Base-by-base conservation (phyloP, 2,888 invertebrate genomes). In the Meteorus cinctellus region DNA sequence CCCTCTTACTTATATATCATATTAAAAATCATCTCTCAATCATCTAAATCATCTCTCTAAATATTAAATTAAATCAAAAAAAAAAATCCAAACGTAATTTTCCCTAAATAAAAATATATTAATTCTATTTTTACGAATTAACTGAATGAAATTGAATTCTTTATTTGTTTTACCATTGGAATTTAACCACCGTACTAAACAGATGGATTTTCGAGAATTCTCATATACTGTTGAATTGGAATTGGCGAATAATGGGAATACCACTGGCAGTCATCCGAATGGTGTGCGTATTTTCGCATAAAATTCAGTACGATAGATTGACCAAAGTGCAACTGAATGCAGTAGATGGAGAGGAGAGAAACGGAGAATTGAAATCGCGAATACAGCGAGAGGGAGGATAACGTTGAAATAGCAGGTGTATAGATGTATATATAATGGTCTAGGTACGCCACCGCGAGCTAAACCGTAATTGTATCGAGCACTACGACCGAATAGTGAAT, bases 401-500 rank as follows among this genome's bases (percentile, higher is more conserved):
- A 34, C 27, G 31, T n/a, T 63, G 63, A 31, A 63, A 63, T 31
- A 63, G n/a, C 63, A 31, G 31, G 27, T 63, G 5, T 63, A 34
- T 31, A 12, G 27, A 63, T 31, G 27, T 34, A 29, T n/a, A 63
- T 34, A 62, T 19, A 31, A n/a, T 31, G 27, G 29, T 31, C 1
- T 63, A 63, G 6, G 34, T 63, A n/a, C 63, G n/a, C n/a, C 31
- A 34, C 31, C 31, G 63, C 29, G 63, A 63, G 31, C 31, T 63
- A 63, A 63, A 63, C 63, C 36, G 65, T 73, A 73, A 73, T 73
- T 73, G 72, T 59, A 66, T 73, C 65, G 72, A 55, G 51, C 19
- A 48, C 71, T 29, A 34, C 66, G 36, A 55, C 66, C 66, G 55
- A 73, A 66, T 73, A 27, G 72, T 66, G 66, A 66, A 73, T 73